Evolutionary conservation across 1,140 invertebrate species (phyloP).

Genomic region (Amyelois transitella): DNA sequence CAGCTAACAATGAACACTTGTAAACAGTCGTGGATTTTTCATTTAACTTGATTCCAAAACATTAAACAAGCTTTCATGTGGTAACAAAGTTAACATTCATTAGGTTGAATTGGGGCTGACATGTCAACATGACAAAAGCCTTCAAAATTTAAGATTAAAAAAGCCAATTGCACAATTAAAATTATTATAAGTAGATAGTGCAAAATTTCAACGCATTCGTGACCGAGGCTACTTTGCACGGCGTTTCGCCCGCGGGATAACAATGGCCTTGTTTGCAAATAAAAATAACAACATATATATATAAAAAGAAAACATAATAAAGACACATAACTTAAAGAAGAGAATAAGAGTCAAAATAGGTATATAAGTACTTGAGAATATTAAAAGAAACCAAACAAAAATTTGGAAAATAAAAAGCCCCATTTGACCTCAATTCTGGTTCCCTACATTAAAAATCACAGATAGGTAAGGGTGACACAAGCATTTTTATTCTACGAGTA

Average conservation of each 20-base stretch:
- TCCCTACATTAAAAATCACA: too few relatives aligned
- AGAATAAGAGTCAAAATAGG: background rate
- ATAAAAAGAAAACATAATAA: background rate
- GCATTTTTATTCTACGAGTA: too few relatives aligned
- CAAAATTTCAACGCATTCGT: background rate
- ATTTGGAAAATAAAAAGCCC: background rate
- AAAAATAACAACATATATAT: background rate
- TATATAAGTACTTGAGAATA: background rate
- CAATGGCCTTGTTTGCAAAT: background rate
- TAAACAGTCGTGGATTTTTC: too few relatives aligned
- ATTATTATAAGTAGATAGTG: background rate
- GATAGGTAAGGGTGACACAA: too few relatives aligned
- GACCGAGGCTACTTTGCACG: background rate
- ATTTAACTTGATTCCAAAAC: too few relatives aligned
- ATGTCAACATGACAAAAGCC: too few relatives aligned
- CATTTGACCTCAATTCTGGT: background rate
- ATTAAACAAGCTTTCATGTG: too few relatives aligned
- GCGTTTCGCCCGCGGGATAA: background rate
- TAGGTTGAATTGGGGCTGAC: too few relatives aligned
- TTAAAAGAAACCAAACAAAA: background rate
- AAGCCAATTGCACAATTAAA: too few relatives aligned
- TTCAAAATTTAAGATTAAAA: too few relatives aligned
- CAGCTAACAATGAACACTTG: too few relatives aligned
- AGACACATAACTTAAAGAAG: background rate
- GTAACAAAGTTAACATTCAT: too few relatives aligned